Evolutionary conservation across 2,113 vertebrate genomes (phyloP).

Genomic region (Callopanchax toddi): DNA sequence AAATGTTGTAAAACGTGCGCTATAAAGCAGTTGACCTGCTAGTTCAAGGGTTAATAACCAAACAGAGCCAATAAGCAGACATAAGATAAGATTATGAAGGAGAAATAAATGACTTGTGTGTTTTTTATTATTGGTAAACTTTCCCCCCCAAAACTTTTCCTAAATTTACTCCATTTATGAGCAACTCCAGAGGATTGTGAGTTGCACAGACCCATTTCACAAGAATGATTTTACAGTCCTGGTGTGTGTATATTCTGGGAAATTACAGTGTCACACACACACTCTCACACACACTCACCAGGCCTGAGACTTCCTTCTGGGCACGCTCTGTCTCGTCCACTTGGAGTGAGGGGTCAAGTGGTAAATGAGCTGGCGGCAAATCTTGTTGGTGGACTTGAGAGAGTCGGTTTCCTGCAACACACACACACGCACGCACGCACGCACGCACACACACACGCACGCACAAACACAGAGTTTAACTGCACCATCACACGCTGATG

Average conservation of each 20-base stretch:
- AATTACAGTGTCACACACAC: slow-evolving; percentile 9
- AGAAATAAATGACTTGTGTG: too few relatives aligned
- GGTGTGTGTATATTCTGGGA: slow-evolving; percentile 2
- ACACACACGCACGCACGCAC: not conserved
- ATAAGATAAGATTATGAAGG: too few relatives aligned
- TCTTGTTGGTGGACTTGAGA: slow-evolving; percentile 87
- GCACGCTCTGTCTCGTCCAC: slow-evolving; percentile 78
- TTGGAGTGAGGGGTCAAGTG: slow-evolving; percentile 90
- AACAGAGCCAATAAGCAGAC: too few relatives aligned
- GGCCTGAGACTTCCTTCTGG: slow-evolving; percentile 83
- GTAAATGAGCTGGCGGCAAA: slow-evolving; percentile 90
- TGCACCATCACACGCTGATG: not conserved
- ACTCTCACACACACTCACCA: slow-evolving; percentile 78
- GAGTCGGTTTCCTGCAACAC: slow-evolving; percentile 82
- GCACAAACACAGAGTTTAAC: not conserved
- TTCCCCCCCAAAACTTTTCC: not conserved
- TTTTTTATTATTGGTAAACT: too few relatives aligned
- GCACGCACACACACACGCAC: not conserved
- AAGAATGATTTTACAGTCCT: slow-evolving; percentile 17
- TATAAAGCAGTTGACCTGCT: too few relatives aligned
- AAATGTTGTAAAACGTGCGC: too few relatives aligned
- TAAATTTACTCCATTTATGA: not conserved
- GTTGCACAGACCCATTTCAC: not conserved
- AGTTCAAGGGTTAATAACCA: too few relatives aligned
- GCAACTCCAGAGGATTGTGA: slow-evolving; percentile 8